These are phyloP conservation scores for Philopotamus ludificatus DNA, from an alignment of 1,140 invertebrate species.

Conservation along the genomic window DNA sequence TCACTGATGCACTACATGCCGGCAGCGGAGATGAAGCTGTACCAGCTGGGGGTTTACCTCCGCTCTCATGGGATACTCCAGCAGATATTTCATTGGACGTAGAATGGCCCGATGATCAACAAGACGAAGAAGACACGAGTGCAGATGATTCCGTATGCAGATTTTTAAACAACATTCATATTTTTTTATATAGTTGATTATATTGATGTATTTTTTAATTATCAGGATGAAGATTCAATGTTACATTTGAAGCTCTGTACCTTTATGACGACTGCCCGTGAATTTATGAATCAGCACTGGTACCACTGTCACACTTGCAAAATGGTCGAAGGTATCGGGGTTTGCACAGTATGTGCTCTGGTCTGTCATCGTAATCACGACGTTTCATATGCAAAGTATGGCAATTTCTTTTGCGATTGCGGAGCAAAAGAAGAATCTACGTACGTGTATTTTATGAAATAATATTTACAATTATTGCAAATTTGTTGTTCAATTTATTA, in stretches of 20 bases:
- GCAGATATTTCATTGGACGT: constrained; percentile 71
- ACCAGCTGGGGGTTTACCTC: constrained; percentile 62
- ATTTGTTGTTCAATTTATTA: neutral
- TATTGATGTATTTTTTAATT: neutral
- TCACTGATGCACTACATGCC: constrained; percentile 67
- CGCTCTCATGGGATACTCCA: constrained; percentile 76
- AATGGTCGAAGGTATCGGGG: constrained; percentile 97
- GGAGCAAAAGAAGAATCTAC: constrained; percentile 87
- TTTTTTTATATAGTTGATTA: constrained; percentile 11
- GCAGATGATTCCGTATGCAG: constrained; percentile 82
- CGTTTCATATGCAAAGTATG: constrained; percentile 96
- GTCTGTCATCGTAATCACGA: constrained; percentile 97
- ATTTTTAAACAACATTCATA: constrained; percentile 7
- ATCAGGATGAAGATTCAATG: constrained; percentile 84
- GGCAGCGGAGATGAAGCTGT: constrained; percentile 45
- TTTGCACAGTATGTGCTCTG: constrained; percentile 94
- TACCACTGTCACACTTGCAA: constrained; percentile 98
- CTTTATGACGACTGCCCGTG: constrained; percentile 94
- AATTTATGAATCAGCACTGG: constrained; percentile 98
- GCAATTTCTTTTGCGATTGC: constrained; percentile 99
- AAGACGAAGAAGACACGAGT: constrained; percentile 88
- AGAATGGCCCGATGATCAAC: constrained; percentile 81
- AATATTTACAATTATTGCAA: neutral
- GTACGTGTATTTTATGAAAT: constrained; percentile 28
- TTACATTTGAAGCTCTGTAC: constrained; percentile 94